Evolutionary conservation across 2,888 invertebrate genomes (phyloP).

Genomic region (Epsilonema sp.): DNA sequence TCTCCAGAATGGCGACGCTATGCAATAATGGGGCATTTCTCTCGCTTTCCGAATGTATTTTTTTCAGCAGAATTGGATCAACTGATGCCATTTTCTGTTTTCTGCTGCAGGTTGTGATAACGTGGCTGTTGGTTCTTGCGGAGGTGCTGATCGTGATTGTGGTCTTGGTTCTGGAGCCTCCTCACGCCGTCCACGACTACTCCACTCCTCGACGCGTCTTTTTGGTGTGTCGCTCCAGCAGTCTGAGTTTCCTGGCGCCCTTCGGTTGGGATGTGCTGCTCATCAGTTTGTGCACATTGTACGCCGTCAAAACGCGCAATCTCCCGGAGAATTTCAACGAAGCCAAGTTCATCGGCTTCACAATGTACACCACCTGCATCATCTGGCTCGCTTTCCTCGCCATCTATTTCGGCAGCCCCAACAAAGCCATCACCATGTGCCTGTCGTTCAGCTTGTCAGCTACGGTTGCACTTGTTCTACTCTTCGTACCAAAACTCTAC

Average conservation of each 20-base stretch:
- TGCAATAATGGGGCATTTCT: not conserved
- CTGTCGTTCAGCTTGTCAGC: constrained; percentile 53
- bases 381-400: constrained; percentile 96
- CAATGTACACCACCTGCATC: constrained; percentile 95
- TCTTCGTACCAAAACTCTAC: constrained; percentile 55
- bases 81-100: not conserved
- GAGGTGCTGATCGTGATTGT: constrained; percentile 53
- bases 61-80: not conserved
- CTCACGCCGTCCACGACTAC: constrained; percentile 17
- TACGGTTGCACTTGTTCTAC: constrained; percentile 47
- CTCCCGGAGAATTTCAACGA: constrained; percentile 97
- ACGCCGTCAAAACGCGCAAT: constrained; percentile 82
- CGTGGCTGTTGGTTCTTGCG: constrained; percentile 60
- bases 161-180: constrained; percentile 42
- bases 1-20: not conserved
- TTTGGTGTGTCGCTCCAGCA: constrained; percentile 33
- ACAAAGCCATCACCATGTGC: constrained; percentile 37
- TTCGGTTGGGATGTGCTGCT: constrained; percentile 50
- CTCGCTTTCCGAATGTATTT: too few relatives aligned
- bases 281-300: constrained; percentile 65
- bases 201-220: not conserved
- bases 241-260: constrained; percentile 56
- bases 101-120: constrained; percentile 46
- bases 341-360: constrained; percentile 49
- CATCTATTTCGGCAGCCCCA: constrained; percentile 66